Base-by-base conservation (phyloP, 2,888 invertebrate genomes). In the Athalia rosae region DNA sequence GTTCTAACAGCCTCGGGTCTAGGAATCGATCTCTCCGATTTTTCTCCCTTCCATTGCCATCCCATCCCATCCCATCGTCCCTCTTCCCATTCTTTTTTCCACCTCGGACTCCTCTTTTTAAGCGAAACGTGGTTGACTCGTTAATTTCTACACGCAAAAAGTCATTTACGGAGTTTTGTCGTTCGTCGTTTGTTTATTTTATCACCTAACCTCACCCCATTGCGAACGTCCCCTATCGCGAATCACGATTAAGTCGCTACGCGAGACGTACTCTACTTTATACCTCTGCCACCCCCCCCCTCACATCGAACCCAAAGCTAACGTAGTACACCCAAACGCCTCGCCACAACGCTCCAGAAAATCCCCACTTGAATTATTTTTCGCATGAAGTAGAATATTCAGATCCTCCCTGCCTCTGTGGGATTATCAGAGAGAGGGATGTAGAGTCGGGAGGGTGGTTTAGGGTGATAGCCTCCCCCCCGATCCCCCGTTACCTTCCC, bases 11-110 rank as follows among this genome's bases (percentile, higher is more conserved):
- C 82, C 85, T 80, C 84, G 81, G 83, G 83, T 84, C 84, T 80
- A 81, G 80, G 82, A 84, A 85, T 86, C 85, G 84, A 86, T 84
- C 83, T 83, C 80, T 81, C 81, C 82, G 82, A 84, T 85, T 84
- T 81, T 81, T 80, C 76, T 56, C 67, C 64, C 71, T 71, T 61
- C 53, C 4, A 8, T 15, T 0, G 58, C 13, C 13, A 13, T 13
- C 28, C 28, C 28, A 28, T 28, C 58, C 13, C 13, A 13, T 13
- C 28, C 28, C 28, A 28, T 28, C 28, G 28, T 28, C 28, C 28
- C 28, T 28, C 28, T 28, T 28, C 28, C 28, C 28, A 28, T 28
- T 28, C 28, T 28, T 28, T 28, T 28, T 28, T 28, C 28, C 28
- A 28, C 28, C 28, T 4, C n/a, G 13, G 45, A 71, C n/a, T 71